These are phyloP conservation scores for Acestrorhynchus altus DNA, from an alignment of 2,797 vertebrate genomes.

Conservation along the genomic window DNA sequence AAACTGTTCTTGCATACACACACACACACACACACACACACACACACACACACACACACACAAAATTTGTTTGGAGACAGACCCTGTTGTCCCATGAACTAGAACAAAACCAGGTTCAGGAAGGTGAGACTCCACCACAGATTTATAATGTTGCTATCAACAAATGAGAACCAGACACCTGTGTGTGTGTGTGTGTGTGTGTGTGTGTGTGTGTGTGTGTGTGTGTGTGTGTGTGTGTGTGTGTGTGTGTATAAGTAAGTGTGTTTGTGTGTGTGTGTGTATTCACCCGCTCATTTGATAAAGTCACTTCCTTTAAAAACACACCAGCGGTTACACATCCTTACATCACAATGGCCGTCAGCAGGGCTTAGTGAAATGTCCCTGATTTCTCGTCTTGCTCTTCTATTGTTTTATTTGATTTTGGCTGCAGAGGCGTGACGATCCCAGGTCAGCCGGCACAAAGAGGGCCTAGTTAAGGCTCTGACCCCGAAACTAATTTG, in stretches of 20 bases:
- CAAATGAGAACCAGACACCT: constrained; percentile 30
- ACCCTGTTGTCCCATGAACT: constrained; percentile 18
- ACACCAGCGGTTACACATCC: constrained; percentile 66
- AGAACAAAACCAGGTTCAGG: constrained; percentile 47
- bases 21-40: not conserved
- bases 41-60: constrained; percentile 52
- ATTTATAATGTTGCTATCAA: constrained; percentile 38
- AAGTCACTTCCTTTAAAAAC: constrained; percentile 55
- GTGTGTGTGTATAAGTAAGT: not conserved
- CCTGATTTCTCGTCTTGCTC: constrained; percentile 71
- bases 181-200: not conserved
- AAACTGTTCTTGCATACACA: constrained; percentile 22
- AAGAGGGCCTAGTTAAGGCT: constrained; percentile 63
- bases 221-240: too few species aligned
- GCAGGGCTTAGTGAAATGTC: constrained; percentile 71
- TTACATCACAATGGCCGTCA: constrained; percentile 73
- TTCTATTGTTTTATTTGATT: constrained; percentile 80
- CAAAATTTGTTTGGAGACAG: not conserved
- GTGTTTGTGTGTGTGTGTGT: constrained; percentile 19
- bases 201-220: constrained; percentile 18
- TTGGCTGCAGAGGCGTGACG: constrained; percentile 72
- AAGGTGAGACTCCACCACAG: constrained; percentile 41
- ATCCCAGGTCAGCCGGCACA: constrained; percentile 71
- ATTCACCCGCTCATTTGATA: constrained; percentile 16
- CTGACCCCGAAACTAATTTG: constrained; percentile 79